phyloP scores from a whole-genome alignment of 1,140 invertebrate species.

The Drosophila guanche region DNA sequence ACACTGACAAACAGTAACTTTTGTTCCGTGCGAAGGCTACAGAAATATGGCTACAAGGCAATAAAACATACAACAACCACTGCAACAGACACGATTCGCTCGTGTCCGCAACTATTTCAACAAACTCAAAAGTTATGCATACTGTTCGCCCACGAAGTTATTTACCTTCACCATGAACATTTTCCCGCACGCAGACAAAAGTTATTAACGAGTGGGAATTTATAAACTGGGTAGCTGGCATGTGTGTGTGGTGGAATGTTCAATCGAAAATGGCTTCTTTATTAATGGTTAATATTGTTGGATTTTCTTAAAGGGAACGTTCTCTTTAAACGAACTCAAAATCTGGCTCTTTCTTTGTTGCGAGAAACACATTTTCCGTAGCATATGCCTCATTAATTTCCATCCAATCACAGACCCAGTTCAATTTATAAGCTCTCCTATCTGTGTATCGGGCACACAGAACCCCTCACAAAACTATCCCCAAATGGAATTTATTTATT shows the following conservation, averaged over 20 bases:
- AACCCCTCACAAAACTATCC: conserved; percentile 25
- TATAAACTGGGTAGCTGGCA: conserved; percentile 8
- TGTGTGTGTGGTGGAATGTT: not conserved
- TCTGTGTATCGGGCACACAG: conserved; percentile 3
- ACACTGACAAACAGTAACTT: too few relatives aligned
- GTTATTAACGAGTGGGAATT: conserved; percentile 35
- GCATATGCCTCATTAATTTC: conserved; percentile 46
- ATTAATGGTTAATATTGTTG: conserved; percentile 15
- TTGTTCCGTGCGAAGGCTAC: too few relatives aligned
- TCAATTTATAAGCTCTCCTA: conserved; percentile 49
- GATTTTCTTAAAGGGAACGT: too few relatives aligned
- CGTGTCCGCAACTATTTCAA: conserved; percentile 24
- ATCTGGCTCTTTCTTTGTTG: not conserved
- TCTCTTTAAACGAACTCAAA: too few relatives aligned
- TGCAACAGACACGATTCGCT: too few relatives aligned
- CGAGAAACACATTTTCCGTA: not conserved
- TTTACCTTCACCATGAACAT: conserved; percentile 12
- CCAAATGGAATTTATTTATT: conserved; percentile 49
- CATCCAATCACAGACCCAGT: conserved; percentile 39
- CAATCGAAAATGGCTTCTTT: not conserved
- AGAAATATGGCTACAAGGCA: too few relatives aligned
- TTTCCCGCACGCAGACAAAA: conserved; percentile 7
- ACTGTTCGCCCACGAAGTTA: conserved; percentile 23
- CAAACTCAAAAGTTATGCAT: conserved; percentile 41
- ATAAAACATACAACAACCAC: too few relatives aligned